These are phyloP conservation scores for Galleria mellonella DNA, from an alignment of 1,140 invertebrate genomes.

Conservation along the genomic window DNA sequence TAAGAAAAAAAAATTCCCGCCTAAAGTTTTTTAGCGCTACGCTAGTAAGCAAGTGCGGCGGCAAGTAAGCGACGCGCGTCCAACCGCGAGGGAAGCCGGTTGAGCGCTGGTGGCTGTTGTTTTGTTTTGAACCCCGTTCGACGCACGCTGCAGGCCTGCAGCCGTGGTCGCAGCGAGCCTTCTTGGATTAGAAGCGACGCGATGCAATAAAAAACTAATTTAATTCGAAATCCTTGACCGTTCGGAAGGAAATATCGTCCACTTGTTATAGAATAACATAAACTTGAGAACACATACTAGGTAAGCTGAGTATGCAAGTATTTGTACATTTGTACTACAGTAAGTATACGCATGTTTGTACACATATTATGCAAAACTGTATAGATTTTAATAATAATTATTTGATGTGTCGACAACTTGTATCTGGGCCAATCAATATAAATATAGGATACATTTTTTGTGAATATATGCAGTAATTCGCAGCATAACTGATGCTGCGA, in stretches of 20 bases:
- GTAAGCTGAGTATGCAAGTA: neutral
- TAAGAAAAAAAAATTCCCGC: slow-evolving; percentile 19
- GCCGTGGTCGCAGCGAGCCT: slow-evolving; percentile 17
- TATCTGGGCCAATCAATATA: too few species aligned
- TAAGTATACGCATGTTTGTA: too few species aligned
- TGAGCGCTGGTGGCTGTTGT: slow-evolving; percentile 51
- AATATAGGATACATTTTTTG: too few species aligned
- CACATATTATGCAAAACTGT: too few species aligned
- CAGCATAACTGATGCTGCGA: too few species aligned
- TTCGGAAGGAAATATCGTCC: neutral
- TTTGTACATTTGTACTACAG: neutral
- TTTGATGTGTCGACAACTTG: too few species aligned
- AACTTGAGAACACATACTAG: too few species aligned
- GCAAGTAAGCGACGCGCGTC: slow-evolving; percentile 33
- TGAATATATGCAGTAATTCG: too few species aligned
- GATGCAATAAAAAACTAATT: slow-evolving; percentile 16
- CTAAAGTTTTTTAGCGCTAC: slow-evolving; percentile 20
- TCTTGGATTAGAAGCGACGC: slow-evolving; percentile 22
- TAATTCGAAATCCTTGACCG: neutral
- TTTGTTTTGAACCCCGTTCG: slow-evolving; percentile 51
- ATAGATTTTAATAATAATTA: too few species aligned
- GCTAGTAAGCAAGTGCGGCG: slow-evolving; percentile 1
- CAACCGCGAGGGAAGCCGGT: slow-evolving; percentile 54
- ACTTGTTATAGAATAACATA: too few species aligned
- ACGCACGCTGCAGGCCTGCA: slow-evolving; percentile 16